Evolutionary conservation across 2,888 invertebrate genomes (phyloP), one percentile per base, ranked within the genome.

Genomic region (Octonoba sinensis): DNA sequence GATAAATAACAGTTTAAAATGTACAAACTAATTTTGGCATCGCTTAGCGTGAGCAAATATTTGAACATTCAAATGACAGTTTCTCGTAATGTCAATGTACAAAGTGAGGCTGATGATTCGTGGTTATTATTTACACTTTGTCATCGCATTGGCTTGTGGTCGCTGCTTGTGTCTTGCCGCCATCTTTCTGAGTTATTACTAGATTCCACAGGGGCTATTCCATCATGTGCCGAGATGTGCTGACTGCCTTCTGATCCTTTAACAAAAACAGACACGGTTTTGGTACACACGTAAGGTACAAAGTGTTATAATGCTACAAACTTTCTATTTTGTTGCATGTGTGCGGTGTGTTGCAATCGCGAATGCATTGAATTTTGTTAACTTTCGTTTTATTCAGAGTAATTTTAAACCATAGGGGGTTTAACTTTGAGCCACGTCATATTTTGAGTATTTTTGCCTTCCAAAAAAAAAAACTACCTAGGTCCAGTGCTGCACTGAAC

Each of bases 61-160:
- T 46, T 18, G 59, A 65, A 65, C 65, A 56, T 56, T 73, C 65
- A 73, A 13, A 73, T 73, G 46, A 73, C 64, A 56, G 73, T 73
- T 73, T 65, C 73, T 36, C 54, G 24, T 16, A 73, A 73, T 73
- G 73, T 54, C 44, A 73, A 73, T 73, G 56, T 73, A 73, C 73
- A 73, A 12, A 65, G 36, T 73, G 73, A 73, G 6, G 54, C 57
- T 20, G 62, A 72, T 44, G 47, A 51, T n/a, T 65, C 56, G 11
- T 56, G 36, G 15, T 27, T n/a, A 6, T 44, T 24, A 46, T 54
- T 64, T 18, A 56, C 24, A 49, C 73, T 54, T 47, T 73, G 73
- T 73, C 73, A 73, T 73, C 73, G 73, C 46, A 73, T 56, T 15
- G 73, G 73, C 47, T 73, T 73, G 64, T 73, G 73, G 3, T 56